A percentile compares a stretch with the other conserved stretches of the same genome.
Conservation (phyloP, 2,888 invertebrate species). For the Anticlea derivata region DNA sequence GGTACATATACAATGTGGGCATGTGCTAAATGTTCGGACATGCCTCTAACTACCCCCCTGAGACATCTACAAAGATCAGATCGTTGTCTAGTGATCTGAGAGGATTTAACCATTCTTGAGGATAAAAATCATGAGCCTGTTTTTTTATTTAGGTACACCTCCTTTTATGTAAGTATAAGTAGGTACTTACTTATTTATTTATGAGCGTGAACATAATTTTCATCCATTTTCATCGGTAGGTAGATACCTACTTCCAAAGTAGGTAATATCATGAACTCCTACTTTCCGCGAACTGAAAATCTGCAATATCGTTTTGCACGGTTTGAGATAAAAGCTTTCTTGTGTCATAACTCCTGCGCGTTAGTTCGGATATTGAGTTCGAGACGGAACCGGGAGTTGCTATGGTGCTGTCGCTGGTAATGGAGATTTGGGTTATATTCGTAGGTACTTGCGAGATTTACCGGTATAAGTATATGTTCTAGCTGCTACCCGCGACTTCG, state of each 20-base stretch:
- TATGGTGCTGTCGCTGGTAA: slow-evolving; percentile 15
- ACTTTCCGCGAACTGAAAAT: slow-evolving; percentile 31
- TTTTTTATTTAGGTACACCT: too few species aligned
- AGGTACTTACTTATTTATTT: not conserved
- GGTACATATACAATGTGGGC: too few species aligned
- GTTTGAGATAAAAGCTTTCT: slow-evolving; percentile 64
- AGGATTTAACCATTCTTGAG: too few species aligned
- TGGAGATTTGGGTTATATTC: slow-evolving; percentile 4
- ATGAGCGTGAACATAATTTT: not conserved
- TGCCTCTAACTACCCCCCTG: too few species aligned
- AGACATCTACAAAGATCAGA: too few species aligned
- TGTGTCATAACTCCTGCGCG: slow-evolving; percentile 58
- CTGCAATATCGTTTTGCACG: slow-evolving; percentile 39
- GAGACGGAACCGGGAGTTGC: slow-evolving; percentile 23
- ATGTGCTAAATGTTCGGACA: too few species aligned
- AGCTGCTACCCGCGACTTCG: too few species aligned
- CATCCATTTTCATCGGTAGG: slow-evolving; percentile 1
- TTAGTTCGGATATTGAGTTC: slow-evolving; percentile 49
- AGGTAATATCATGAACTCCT: slow-evolving; percentile 24
- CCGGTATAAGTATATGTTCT: not conserved
- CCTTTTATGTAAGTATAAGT: too few species aligned
- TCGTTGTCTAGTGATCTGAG: too few species aligned
- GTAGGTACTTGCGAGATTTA: not conserved
- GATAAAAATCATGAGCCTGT: too few species aligned
- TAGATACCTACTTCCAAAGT: slow-evolving; percentile 10